Evolutionary conservation across 2,113 vertebrate genomes (phyloP).

Genomic region (Tragelaphus scriptus): DNA sequence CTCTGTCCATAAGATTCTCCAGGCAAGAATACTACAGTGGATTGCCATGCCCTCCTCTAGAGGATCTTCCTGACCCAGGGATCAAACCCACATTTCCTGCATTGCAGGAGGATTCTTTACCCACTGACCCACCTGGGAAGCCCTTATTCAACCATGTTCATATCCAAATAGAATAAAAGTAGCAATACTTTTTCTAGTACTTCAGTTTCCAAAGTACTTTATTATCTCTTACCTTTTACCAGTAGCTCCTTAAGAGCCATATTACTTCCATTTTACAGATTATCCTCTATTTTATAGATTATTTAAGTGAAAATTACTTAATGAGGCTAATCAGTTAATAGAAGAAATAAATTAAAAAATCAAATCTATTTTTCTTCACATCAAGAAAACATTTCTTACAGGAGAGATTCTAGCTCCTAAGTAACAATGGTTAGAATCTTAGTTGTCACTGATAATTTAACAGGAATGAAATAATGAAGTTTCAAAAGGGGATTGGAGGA

Average conservation of each 20-base stretch:
- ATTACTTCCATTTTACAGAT: neutral
- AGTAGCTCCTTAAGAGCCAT: neutral
- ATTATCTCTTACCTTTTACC: constrained; percentile 4
- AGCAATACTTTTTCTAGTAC: neutral
- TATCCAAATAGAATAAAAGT: neutral
- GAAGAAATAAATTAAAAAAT: constrained; percentile 12
- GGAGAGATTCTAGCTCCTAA: neutral
- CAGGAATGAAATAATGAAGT: neutral
- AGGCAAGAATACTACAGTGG: neutral
- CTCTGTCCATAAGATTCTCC: neutral
- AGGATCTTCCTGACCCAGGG: neutral
- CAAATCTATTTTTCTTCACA: constrained; percentile 16
- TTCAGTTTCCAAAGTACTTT: neutral
- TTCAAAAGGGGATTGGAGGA: neutral
- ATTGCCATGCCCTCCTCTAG: neutral
- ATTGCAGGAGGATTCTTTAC: neutral
- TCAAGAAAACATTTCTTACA: neutral
- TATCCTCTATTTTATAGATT: neutral
- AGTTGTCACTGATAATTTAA: neutral
- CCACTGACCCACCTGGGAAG: neutral
- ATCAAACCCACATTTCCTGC: neutral
- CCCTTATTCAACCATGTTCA: neutral
- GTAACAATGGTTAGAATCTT: neutral
- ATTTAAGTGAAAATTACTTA: neutral
- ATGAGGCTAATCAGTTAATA: neutral